A percentile compares a stretch with the other conserved stretches of the same genome.
phyloP scores from a whole-genome alignment of 2,797 vertebrate genomes.

The Pangasius mekongensis region DNA sequence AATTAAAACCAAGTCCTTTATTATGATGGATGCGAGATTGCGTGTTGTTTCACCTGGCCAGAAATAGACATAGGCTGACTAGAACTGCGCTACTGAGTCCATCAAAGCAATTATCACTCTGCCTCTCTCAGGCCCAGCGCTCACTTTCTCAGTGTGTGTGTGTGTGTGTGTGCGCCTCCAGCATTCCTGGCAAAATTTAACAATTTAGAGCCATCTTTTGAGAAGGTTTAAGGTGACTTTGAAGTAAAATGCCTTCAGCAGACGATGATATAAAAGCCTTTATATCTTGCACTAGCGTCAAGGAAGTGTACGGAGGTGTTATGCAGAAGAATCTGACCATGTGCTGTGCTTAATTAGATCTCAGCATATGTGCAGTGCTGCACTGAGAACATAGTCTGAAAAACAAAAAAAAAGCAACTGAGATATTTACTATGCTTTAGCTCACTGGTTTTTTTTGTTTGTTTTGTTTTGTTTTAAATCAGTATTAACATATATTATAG shows the following conservation, averaged over 20 bases:
- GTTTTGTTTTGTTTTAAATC: not conserved
- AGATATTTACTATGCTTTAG: not conserved
- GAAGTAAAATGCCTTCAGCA: slow-evolving; percentile 25
- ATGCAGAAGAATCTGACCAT: not conserved
- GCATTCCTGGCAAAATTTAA: not conserved
- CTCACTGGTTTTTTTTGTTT: not conserved
- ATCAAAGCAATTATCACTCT: slow-evolving; percentile 41
- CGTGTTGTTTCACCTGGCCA: slow-evolving; percentile 5
- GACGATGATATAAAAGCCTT: not conserved
- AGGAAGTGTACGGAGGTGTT: no score
- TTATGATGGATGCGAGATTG: not conserved
- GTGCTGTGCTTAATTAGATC: slow-evolving; percentile 20
- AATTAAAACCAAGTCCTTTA: slow-evolving; percentile 8
- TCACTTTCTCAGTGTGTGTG: slow-evolving; percentile 7
- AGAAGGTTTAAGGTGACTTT: slow-evolving; percentile 29
- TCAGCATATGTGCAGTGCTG: not conserved
- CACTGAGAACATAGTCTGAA: not conserved
- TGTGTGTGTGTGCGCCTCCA: not conserved
- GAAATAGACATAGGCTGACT: slow-evolving; percentile 26
- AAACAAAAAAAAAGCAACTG: not conserved
- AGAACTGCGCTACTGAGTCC: not conserved
- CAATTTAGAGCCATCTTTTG: slow-evolving; percentile 7
- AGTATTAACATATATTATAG: not conserved
- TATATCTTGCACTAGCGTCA: not conserved
- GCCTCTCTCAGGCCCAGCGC: not conserved